Conservation (phyloP, 2,113 vertebrate genomes). For the Laterallus jamaicensis region DNA sequence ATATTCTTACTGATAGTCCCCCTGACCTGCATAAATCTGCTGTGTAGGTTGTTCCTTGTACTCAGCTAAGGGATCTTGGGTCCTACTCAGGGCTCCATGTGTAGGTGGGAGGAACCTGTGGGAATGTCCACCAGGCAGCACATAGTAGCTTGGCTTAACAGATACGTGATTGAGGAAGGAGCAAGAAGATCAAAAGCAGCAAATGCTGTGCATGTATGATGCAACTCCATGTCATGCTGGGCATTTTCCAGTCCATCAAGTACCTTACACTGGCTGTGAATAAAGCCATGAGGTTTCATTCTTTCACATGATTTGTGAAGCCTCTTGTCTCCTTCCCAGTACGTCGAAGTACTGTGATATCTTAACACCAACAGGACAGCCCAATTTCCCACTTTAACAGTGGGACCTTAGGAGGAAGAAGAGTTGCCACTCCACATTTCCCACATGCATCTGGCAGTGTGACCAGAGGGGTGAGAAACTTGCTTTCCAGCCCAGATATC, state of each 20-base stretch:
- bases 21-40: not conserved
- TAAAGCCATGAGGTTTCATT: not conserved
- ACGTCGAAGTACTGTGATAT: not conserved
- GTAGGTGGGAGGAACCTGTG: not conserved
- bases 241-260: not conserved
- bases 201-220: not conserved
- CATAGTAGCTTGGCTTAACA: not conserved
- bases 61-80: not conserved
- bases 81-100: not conserved
- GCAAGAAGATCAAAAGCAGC: not conserved
- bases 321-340: not conserved
- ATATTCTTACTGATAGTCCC: not conserved
- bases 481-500: not conserved
- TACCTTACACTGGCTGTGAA: not conserved
- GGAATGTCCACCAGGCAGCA: not conserved
- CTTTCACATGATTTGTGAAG: not conserved
- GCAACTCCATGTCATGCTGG: not conserved
- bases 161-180: not conserved
- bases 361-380: not conserved
- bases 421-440: not conserved
- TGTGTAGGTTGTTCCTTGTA: not conserved
- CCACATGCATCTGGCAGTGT: not conserved
- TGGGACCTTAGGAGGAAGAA: not conserved
- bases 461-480: not conserved
- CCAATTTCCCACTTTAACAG: not conserved